These are phyloP conservation scores for Paramormyrops kingsleyae DNA, from an alignment of 2,113 vertebrate species.

Conservation along the genomic window DNA sequence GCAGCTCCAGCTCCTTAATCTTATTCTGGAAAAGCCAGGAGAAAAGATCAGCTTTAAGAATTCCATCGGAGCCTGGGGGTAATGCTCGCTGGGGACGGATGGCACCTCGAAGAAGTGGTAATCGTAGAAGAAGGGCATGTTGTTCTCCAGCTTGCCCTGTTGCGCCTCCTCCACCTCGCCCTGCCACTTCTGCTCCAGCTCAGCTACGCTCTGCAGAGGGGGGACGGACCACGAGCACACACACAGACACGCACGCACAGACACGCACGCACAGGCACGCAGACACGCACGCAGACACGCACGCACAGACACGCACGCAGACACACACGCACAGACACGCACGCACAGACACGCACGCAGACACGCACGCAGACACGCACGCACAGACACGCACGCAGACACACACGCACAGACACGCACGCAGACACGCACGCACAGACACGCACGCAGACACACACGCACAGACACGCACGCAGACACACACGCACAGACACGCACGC, in stretches of 20 bases:
- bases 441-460: too few relatives aligned
- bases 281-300: too few relatives aligned
- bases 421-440: too few relatives aligned
- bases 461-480: too few relatives aligned
- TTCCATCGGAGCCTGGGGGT: background rate
- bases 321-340: too few relatives aligned
- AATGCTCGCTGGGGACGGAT: background rate
- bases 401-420: too few relatives aligned
- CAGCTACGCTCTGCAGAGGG: constrained; percentile 79
- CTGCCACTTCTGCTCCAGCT: constrained; percentile 97
- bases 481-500: too few relatives aligned
- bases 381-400: too few relatives aligned
- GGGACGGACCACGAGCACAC: background rate
- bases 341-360: too few relatives aligned
- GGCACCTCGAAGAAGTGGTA: constrained; percentile 94
- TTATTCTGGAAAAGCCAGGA: constrained; percentile 72
- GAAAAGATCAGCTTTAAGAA: background rate
- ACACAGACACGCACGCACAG: background rate
- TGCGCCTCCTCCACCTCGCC: constrained; percentile 87
- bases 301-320: too few relatives aligned
- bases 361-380: too few relatives aligned
- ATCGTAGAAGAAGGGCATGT: constrained; percentile 88
- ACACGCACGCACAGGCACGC: too few relatives aligned
- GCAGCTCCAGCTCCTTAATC: constrained; percentile 92
- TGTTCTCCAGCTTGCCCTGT: constrained; percentile 91